Evolutionary conservation across 1,140 invertebrate genomes (phyloP).

Genomic region (Zelostemma sp.): DNA sequence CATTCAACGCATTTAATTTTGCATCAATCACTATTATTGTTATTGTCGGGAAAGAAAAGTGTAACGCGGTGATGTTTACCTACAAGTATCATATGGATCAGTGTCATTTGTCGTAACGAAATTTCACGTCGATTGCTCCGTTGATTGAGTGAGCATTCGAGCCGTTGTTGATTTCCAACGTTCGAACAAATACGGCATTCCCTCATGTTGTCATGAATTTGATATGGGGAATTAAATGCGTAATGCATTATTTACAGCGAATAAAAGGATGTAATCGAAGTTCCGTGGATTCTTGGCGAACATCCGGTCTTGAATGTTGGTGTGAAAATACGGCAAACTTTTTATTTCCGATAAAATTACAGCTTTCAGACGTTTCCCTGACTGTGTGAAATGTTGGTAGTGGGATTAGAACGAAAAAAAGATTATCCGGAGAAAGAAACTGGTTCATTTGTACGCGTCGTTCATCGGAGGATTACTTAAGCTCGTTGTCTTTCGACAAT

Average conservation of each 20-base stretch:
- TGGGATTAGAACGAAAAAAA: too few relatives aligned
- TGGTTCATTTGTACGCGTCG: background rate
- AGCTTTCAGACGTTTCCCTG: too few relatives aligned
- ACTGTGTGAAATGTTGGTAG: too few relatives aligned
- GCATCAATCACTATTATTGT: too few relatives aligned
- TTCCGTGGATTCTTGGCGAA: background rate
- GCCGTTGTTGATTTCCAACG: background rate
- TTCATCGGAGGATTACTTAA: slow-evolving; percentile 12
- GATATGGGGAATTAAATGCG: background rate
- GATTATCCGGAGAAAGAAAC: too few relatives aligned
- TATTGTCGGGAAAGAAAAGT: too few relatives aligned
- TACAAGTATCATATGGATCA: background rate
- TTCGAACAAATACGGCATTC: background rate
- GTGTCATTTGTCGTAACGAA: background rate
- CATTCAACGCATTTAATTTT: too few relatives aligned
- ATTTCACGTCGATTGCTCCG: background rate
- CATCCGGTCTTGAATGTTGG: background rate
- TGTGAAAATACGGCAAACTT: too few relatives aligned
- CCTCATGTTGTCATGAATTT: background rate
- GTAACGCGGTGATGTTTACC: too few relatives aligned
- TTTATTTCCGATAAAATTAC: too few relatives aligned
- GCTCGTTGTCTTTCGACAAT: slow-evolving; percentile 38
- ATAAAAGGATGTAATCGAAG: background rate
- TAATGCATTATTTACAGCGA: background rate
- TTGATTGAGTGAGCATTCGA: background rate